phyloP scores from a whole-genome alignment of 1,140 invertebrate species.

The Centruroides vittatus region DNA sequence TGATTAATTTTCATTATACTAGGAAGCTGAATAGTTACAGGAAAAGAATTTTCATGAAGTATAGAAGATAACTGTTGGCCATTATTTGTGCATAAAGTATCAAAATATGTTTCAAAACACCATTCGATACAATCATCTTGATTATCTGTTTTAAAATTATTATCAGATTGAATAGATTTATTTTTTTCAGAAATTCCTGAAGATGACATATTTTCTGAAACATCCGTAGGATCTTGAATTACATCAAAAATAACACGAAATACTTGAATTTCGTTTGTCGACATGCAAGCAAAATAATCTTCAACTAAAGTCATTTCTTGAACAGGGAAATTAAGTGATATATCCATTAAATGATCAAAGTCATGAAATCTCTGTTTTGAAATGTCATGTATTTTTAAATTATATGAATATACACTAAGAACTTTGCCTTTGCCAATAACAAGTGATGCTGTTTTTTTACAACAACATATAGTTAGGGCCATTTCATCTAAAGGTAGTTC shows the following conservation, averaged over 20 bases:
- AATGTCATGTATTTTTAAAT: slow-evolving; percentile 43
- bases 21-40: slow-evolving; percentile 17
- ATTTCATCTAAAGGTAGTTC: slow-evolving; percentile 42
- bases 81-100: not conserved
- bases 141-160: slow-evolving; percentile 7
- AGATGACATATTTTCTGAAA: not conserved
- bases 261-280: slow-evolving; percentile 30
- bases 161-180: not conserved
- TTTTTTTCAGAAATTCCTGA: not conserved
- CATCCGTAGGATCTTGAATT: not conserved
- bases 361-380: slow-evolving; percentile 47
- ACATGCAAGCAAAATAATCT: slow-evolving; percentile 41
- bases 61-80: slow-evolving; percentile 1
- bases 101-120: slow-evolving; percentile 11
- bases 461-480: slow-evolving; percentile 43
- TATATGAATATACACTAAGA: slow-evolving; percentile 41
- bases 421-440: slow-evolving; percentile 37
- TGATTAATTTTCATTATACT: slow-evolving; percentile 13
- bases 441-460: slow-evolving; percentile 45
- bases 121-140: slow-evolving; percentile 16
- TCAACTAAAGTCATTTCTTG: slow-evolving; percentile 37
- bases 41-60: slow-evolving; percentile 17
- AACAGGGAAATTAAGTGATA: slow-evolving; percentile 38
- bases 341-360: slow-evolving; percentile 39
- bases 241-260: slow-evolving; percentile 22